Evolutionary conservation across 2,888 invertebrate genomes (phyloP), one percentile per base, ranked within the genome.

Genomic region (Cordilura impudica): DNA sequence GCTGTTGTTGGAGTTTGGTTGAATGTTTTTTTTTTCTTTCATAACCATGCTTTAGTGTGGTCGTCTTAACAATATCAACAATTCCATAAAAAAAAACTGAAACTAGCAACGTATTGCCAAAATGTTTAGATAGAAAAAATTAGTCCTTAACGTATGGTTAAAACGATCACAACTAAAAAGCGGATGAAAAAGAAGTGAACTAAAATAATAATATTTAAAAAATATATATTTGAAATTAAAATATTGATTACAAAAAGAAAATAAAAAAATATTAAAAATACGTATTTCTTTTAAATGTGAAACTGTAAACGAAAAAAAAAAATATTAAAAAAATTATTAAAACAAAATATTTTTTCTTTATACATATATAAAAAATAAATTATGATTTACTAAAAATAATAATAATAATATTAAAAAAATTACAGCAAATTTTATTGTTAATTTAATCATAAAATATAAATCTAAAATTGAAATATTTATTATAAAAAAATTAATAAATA

Each of bases 151-250:
- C 61, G 71, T 61, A 71, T 54, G 8, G 47, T 75, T 56, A 18
- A 49, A 75, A 66, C 49, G 78, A 71, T 75, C 71, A 75, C 74
- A 79, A 71, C 47, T 12, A n/a, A 35, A 19, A 10, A 71, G 56
- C 78, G 78, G 70, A 45, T 56, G 21, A 49, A 63, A 10, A 16
- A 31, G 35, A 19, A 18, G 12, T 18, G n/a, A 6, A 63, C n/a
- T n/a, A 58, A 56, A 23, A 19, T 12, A 23, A 26, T n/a, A 16
- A 49, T 8, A 26, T 7, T 29, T 19, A 29, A 2, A 31, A 8
- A 12, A 43, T 18, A 16, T 19, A 39, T 18, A 19, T 23, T 4
- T n/a, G 7, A 56, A 21, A 29, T 67, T 43, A 6, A 35, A 12
- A n/a, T n/a, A n/a, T n/a, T n/a, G n/a, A n/a, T n/a, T n/a, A n/a